A percentile compares a stretch with the other conserved stretches of the same genome.
These are phyloP conservation scores for Catharus bicknelli DNA, from an alignment of 2,113 vertebrate genomes.

Conservation along the genomic window DNA sequence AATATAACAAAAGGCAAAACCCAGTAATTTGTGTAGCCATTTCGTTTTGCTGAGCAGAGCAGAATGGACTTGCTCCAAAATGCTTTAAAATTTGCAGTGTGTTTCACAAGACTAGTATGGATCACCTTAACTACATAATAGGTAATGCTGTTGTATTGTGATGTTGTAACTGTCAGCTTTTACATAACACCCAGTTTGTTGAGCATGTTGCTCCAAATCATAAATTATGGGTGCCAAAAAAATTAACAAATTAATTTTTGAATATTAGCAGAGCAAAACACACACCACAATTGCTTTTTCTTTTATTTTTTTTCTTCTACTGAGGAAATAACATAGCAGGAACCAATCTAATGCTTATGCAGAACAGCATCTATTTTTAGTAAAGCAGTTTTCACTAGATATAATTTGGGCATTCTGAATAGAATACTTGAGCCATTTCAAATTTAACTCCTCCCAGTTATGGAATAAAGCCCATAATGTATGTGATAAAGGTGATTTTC, in stretches of 20 bases:
- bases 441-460: neutral
- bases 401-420: conserved; percentile 41
- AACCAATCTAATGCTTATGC: conserved; percentile 41
- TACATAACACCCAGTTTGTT: neutral
- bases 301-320: neutral
- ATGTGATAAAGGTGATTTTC: neutral
- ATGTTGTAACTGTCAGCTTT: neutral
- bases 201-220: neutral
- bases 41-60: neutral
- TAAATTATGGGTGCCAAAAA: neutral
- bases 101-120: neutral
- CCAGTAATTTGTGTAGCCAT: conserved; percentile 1
- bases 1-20: conserved; percentile 11
- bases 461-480: neutral
- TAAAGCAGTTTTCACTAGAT: conserved; percentile 18
- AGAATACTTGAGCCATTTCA: neutral
- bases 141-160: neutral
- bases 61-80: conserved; percentile 15
- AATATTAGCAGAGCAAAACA: neutral
- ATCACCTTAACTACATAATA: neutral
- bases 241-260: neutral
- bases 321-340: conserved; percentile 6
- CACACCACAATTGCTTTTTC: neutral
- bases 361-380: conserved; percentile 62
- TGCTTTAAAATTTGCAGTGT: neutral